phyloP scores from a whole-genome alignment of 2,797 vertebrate genomes.

The Hyperoplus immaculatus region DNA sequence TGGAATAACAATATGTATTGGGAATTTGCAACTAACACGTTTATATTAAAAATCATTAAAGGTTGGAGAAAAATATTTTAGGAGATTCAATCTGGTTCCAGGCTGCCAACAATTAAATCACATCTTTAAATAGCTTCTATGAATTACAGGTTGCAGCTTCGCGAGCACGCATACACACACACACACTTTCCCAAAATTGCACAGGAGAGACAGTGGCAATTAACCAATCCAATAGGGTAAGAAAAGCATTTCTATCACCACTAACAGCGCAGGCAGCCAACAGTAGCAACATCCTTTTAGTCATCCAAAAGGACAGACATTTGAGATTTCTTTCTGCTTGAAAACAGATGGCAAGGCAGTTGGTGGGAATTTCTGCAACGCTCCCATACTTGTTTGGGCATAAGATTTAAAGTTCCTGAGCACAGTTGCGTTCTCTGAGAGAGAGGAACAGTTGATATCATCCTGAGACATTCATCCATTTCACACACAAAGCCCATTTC shows the following conservation, averaged over 20 bases:
- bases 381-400: conserved; percentile 67
- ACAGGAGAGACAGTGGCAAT: conserved; percentile 61
- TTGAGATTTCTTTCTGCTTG: conserved; percentile 57
- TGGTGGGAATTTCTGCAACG: conserved; percentile 79
- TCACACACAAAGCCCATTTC: conserved; percentile 16
- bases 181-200: conserved; percentile 49
- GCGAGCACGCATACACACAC: conserved; percentile 18
- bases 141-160: conserved; percentile 49
- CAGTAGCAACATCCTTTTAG: conserved; percentile 67
- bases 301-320: conserved; percentile 62
- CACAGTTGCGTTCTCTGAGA: conserved; percentile 40
- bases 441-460: conserved; percentile 18
- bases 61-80: background rate
- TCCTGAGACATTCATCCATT: conserved; percentile 21
- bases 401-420: conserved; percentile 59
- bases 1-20: too few relatives aligned
- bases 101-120: conserved; percentile 26
- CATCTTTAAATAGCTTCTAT: conserved; percentile 54
- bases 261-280: conserved; percentile 65
- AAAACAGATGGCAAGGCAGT: conserved; percentile 85
- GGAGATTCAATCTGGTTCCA: conserved; percentile 29
- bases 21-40: background rate
- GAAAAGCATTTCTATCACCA: conserved; percentile 61
- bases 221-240: conserved; percentile 67
- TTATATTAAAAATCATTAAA: background rate